These are phyloP conservation scores for Drosophila setosimentum DNA, from an alignment of 2,888 invertebrate species.

Conservation along the genomic window DNA sequence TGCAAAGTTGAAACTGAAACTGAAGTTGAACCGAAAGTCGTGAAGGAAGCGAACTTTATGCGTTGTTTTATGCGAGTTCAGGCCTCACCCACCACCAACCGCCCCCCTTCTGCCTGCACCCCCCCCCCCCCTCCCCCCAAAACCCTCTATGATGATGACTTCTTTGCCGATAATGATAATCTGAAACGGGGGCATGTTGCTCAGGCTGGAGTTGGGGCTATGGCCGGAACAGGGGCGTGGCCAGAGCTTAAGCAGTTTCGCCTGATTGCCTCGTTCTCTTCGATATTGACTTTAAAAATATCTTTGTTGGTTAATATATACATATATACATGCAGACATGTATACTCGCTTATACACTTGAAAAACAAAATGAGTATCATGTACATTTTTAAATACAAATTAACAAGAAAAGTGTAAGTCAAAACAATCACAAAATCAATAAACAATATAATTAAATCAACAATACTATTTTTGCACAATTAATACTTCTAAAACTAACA, in stretches of 20 bases:
- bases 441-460: background rate
- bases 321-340: background rate
- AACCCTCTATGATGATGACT: slow-evolving; percentile 50
- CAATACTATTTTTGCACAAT: background rate
- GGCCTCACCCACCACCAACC: background rate
- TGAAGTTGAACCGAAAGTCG: slow-evolving; percentile 22
- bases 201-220: slow-evolving; percentile 17
- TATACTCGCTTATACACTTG: slow-evolving; percentile 1
- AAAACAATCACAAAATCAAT: background rate
- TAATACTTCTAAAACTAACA: background rate
- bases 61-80: slow-evolving; percentile 49
- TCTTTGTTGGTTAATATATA: background rate
- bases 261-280: slow-evolving; percentile 47
- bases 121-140: background rate
- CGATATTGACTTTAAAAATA: slow-evolving; percentile 58
- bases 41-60: slow-evolving; percentile 47
- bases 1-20: slow-evolving; percentile 47
- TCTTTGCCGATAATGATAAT: slow-evolving; percentile 60
- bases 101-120: background rate
- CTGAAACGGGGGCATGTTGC: slow-evolving; percentile 22
- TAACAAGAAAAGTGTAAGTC: too few species aligned
- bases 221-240: slow-evolving; percentile 49
- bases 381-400: background rate
- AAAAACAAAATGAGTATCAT: background rate
- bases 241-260: slow-evolving; percentile 58